These are phyloP conservation scores for Trematomus loennbergii DNA, from an alignment of 2,113 vertebrate genomes.

Conservation along the genomic window DNA sequence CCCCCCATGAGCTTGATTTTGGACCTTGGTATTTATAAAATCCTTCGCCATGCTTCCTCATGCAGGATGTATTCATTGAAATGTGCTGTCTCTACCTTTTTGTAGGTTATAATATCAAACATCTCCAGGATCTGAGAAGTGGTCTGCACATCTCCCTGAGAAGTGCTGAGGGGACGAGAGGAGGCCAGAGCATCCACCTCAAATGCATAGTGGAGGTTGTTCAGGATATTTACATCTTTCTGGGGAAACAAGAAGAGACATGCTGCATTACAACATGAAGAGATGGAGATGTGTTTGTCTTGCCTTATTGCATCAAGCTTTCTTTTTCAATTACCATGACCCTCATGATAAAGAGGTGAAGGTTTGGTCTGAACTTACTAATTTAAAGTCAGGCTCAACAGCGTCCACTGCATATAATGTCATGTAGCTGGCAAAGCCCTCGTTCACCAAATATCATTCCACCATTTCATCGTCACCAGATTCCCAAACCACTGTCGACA, in stretches of 20 bases:
- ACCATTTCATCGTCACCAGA: constrained; percentile 94
- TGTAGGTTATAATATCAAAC: constrained; percentile 78
- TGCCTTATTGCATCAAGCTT: neutral
- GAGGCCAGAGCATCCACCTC: constrained; percentile 71
- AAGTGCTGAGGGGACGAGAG: constrained; percentile 75
- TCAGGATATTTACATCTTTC: constrained; percentile 60
- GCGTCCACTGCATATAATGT: constrained; percentile 83
- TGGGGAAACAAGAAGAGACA: constrained; percentile 40
- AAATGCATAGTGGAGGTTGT: constrained; percentile 64
- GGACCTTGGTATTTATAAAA: no score
- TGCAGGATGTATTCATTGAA: no score
- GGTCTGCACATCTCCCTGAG: constrained; percentile 38
- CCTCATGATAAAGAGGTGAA: neutral
- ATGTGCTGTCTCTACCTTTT: constrained; percentile 71
- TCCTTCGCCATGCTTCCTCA: no score
- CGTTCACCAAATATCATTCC: constrained; percentile 96
- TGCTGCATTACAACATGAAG: neutral
- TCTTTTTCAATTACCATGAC: neutral
- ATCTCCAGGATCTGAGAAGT: constrained; percentile 47
- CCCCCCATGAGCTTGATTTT: no score
- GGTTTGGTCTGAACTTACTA: constrained; percentile 77
- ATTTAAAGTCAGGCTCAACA: constrained; percentile 74
- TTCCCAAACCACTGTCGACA: constrained; percentile 94
- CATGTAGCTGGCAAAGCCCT: constrained; percentile 92
- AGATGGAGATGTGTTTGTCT: neutral